Evolutionary conservation across 2,113 vertebrate genomes (phyloP).

Genomic region (Benitochromis conjunctus): DNA sequence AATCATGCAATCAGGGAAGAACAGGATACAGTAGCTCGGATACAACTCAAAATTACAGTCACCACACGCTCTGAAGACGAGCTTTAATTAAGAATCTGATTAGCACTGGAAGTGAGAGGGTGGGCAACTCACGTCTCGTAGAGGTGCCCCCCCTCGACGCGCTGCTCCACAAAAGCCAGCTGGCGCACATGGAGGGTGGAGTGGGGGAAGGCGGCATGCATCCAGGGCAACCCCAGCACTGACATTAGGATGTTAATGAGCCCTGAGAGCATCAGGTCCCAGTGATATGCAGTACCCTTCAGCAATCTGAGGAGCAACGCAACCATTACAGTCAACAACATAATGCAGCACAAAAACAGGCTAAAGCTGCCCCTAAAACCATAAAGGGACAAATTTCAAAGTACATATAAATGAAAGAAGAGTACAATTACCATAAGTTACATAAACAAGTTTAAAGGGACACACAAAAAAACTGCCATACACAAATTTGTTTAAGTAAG

Average conservation of each 20-base stretch:
- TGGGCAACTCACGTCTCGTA: slow-evolving; percentile 89
- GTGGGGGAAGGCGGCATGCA: slow-evolving; percentile 96
- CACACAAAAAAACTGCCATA: not conserved
- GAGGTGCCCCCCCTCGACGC: slow-evolving; percentile 94
- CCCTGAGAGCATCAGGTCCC: slow-evolving; percentile 95
- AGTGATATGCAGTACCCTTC: slow-evolving; percentile 98
- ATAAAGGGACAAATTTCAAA: not conserved
- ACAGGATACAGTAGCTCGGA: slow-evolving; percentile 29
- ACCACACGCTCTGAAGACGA: slow-evolving; percentile 6
- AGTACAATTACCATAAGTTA: not conserved
- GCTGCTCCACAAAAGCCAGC: slow-evolving; percentile 92
- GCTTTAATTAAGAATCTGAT: slow-evolving; percentile 44
- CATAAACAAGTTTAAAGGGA: not conserved
- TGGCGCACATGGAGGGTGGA: slow-evolving; percentile 93
- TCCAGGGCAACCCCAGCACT: slow-evolving; percentile 92
- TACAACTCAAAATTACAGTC: slow-evolving; percentile 26
- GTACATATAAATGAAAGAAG: not conserved
- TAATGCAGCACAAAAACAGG: not conserved
- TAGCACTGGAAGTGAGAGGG: not conserved
- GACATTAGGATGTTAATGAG: slow-evolving; percentile 94
- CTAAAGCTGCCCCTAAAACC: not conserved
- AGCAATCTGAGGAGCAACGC: slow-evolving; percentile 77
- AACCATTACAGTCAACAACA: not conserved
- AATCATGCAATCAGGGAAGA: slow-evolving; percentile 44
- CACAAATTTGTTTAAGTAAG: not conserved